Evolutionary conservation across 2,113 vertebrate species (phyloP).

Genomic region (Ceyx melanurus): DNA sequence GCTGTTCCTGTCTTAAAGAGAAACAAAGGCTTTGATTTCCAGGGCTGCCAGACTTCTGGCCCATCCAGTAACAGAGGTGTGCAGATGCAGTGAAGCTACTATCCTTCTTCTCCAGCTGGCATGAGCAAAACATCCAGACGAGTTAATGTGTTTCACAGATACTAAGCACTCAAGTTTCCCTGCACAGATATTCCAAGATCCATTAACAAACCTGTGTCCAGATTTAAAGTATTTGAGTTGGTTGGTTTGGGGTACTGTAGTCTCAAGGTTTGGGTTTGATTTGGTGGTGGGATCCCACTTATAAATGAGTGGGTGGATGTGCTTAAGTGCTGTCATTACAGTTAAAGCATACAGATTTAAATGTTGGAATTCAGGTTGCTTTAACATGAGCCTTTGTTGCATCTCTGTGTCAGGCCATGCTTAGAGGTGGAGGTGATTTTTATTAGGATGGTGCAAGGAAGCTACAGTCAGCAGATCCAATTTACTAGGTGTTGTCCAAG

Average conservation of each 20-base stretch:
- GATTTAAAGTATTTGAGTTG: not conserved
- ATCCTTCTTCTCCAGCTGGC: constrained; percentile 24
- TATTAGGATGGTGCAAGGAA: not conserved
- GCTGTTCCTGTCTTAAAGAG: not conserved
- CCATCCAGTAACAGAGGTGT: not conserved
- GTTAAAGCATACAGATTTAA: not conserved
- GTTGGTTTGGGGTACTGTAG: not conserved
- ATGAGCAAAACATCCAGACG: not conserved
- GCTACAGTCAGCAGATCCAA: not conserved
- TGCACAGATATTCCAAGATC: not conserved
- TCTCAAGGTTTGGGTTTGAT: not conserved
- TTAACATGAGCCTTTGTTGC: not conserved
- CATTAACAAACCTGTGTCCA: not conserved
- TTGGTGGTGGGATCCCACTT: not conserved
- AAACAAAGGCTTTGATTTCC: not conserved
- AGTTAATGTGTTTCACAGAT: not conserved
- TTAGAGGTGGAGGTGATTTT: not conserved
- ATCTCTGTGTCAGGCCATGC: not conserved
- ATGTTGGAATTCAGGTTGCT: not conserved
- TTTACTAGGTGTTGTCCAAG: not conserved
- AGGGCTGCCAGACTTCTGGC: constrained; percentile 5
- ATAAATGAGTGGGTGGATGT: not conserved
- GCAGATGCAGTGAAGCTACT: not conserved
- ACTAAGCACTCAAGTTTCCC: not conserved
- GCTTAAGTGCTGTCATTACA: not conserved